These are phyloP conservation scores for Mola mola DNA, from an alignment of 2,113 vertebrate genomes.

Conservation along the genomic window DNA sequence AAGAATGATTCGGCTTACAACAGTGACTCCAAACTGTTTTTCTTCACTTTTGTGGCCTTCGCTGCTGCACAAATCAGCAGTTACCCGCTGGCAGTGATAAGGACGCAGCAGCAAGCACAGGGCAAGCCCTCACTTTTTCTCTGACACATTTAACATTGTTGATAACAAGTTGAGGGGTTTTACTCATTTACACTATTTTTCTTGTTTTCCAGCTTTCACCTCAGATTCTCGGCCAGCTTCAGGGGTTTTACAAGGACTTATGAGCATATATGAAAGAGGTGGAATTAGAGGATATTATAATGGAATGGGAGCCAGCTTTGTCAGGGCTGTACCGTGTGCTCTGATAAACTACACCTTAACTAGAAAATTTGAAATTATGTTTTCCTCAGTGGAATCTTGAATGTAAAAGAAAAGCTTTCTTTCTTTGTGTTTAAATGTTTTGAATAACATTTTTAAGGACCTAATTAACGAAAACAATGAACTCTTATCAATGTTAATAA, in stretches of 20 bases:
- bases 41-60: conserved; percentile 82
- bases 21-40: conserved; percentile 76
- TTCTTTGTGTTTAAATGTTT: too few relatives aligned
- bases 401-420: background rate
- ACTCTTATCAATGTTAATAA: too few relatives aligned
- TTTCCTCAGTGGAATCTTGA: conserved; percentile 56
- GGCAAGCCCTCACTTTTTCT: conserved; percentile 48
- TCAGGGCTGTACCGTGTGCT: conserved; percentile 78
- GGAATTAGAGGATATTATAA: conserved; percentile 79
- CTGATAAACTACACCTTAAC: conserved; percentile 79
- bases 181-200: conserved; percentile 1
- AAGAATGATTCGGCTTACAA: conserved; percentile 69
- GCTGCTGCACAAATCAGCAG: conserved; percentile 79
- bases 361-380: conserved; percentile 69
- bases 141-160: background rate
- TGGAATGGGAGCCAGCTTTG: conserved; percentile 80
- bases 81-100: conserved; percentile 80
- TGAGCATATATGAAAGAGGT: conserved; percentile 69
- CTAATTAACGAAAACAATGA: too few relatives aligned
- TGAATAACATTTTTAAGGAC: too few relatives aligned
- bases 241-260: conserved; percentile 60
- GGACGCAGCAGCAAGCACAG: conserved; percentile 81
- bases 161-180: too few relatives aligned
- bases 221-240: conserved; percentile 48
- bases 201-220: conserved; percentile 74